Conservation (phyloP, 2,797 vertebrate genomes). For the Thalassophryne amazonica region DNA sequence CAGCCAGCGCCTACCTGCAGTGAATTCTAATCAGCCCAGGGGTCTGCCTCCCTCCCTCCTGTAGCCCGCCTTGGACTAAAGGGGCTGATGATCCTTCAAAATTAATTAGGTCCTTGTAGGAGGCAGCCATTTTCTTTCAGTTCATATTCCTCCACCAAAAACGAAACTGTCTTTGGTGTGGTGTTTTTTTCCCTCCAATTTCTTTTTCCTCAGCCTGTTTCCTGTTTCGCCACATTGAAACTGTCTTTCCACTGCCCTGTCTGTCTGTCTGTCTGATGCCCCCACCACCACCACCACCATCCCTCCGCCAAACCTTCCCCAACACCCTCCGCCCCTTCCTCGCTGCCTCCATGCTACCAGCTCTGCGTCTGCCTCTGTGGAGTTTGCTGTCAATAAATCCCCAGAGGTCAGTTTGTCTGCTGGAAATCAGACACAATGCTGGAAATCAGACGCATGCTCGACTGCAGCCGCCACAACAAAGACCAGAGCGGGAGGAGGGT, state of each 20-base stretch:
- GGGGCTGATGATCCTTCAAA: conserved; percentile 98
- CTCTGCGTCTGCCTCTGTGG: conserved; percentile 88
- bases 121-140: conserved; percentile 76
- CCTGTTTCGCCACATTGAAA: conserved; percentile 62
- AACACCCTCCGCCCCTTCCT: conserved; percentile 45
- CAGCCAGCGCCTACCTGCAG: conserved; percentile 98
- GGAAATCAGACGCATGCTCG: conserved; percentile 96
- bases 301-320: conserved; percentile 26
- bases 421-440: conserved; percentile 99
- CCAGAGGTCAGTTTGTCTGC: conserved; percentile 99
- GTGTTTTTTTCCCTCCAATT: conserved; percentile 32
- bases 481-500: conserved; percentile 29
- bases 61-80: conserved; percentile 93
- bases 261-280: conserved; percentile 38
- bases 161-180: conserved; percentile 46
- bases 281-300: conserved; percentile 47
- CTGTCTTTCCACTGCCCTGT: conserved; percentile 57
- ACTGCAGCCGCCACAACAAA: conserved; percentile 95
- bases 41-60: conserved; percentile 84
- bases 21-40: conserved; percentile 99
- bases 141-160: conserved; percentile 57
- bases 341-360: conserved; percentile 73
- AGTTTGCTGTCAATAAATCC: conserved; percentile 99
- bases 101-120: conserved; percentile 95
- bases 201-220: conserved; percentile 59